Conservation (phyloP, 1,140 invertebrate genomes). For the Solenopsis invicta region DNA sequence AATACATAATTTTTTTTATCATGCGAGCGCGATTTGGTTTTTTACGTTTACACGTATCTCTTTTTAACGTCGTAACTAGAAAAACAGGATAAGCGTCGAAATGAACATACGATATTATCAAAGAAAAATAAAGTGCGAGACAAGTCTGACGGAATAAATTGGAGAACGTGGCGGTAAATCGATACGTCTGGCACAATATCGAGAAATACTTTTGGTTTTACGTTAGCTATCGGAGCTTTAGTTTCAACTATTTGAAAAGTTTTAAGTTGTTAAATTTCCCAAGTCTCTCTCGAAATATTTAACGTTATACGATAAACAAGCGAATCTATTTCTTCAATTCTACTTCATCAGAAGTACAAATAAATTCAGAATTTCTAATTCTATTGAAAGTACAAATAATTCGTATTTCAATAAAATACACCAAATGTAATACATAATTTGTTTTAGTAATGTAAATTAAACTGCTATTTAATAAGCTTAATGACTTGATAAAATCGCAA, state of each 20-base stretch:
- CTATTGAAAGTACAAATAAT: not conserved
- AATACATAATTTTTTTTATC: too few species aligned
- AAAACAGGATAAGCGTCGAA: conserved; percentile 17
- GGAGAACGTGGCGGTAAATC: conserved; percentile 27
- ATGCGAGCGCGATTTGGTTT: not conserved
- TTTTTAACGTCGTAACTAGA: not conserved
- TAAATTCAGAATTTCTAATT: not conserved
- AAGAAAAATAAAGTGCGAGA: conserved; percentile 31
- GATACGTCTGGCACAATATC: conserved; percentile 11
- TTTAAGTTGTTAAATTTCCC: not conserved
- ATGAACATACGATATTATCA: not conserved
- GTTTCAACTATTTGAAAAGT: not conserved
- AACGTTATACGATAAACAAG: not conserved
- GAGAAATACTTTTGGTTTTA: conserved; percentile 19
- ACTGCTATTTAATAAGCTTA: not conserved
- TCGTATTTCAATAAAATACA: not conserved
- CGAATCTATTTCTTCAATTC: not conserved
- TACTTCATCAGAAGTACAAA: not conserved
- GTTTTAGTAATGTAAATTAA: not conserved
- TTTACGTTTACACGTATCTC: not conserved
- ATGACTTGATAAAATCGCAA: conserved; percentile 2
- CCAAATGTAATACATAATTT: not conserved
- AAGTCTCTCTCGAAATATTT: not conserved
- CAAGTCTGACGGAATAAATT: conserved; percentile 43
- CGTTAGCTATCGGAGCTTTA: not conserved